Evolutionary conservation across 2,113 vertebrate genomes (phyloP).

Genomic region (Leucopternis melanops): DNA sequence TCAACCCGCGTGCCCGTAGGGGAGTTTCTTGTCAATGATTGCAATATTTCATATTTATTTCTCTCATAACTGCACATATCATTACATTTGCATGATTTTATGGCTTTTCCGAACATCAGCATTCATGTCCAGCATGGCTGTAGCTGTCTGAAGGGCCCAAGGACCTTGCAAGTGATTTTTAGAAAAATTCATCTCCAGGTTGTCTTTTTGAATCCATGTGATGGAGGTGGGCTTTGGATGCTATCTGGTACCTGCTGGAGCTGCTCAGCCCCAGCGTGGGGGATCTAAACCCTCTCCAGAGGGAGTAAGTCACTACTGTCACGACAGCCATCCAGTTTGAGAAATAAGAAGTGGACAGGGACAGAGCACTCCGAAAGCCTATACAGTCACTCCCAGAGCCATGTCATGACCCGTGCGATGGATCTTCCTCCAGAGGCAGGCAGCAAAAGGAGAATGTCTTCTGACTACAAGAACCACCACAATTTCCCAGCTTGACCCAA

Average conservation of each 20-base stretch:
- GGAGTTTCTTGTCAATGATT: too few species aligned
- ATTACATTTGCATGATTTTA: too few species aligned
- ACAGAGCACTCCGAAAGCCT: neutral
- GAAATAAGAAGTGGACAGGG: neutral
- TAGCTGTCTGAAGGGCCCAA: neutral
- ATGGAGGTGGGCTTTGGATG: neutral
- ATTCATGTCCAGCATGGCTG: neutral
- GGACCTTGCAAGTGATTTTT: neutral
- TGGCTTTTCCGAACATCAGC: neutral
- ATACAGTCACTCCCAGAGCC: neutral
- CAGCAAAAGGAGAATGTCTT: neutral
- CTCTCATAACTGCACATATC: too few species aligned
- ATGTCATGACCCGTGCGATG: rapidly evolving
- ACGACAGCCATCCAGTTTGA: neutral
- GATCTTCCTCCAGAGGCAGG: neutral
- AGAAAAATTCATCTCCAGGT: neutral
- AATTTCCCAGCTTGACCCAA: neutral
- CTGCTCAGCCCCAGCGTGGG: neutral
- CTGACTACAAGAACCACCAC: neutral
- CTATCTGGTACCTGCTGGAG: neutral
- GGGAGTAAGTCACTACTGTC: neutral
- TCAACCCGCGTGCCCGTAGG: too few species aligned
- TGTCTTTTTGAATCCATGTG: neutral
- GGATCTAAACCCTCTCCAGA: neutral
- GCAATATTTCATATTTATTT: too few species aligned